These are phyloP conservation scores for Probosciger aterrimus DNA, from an alignment of 2,113 vertebrate species.

Conservation along the genomic window DNA sequence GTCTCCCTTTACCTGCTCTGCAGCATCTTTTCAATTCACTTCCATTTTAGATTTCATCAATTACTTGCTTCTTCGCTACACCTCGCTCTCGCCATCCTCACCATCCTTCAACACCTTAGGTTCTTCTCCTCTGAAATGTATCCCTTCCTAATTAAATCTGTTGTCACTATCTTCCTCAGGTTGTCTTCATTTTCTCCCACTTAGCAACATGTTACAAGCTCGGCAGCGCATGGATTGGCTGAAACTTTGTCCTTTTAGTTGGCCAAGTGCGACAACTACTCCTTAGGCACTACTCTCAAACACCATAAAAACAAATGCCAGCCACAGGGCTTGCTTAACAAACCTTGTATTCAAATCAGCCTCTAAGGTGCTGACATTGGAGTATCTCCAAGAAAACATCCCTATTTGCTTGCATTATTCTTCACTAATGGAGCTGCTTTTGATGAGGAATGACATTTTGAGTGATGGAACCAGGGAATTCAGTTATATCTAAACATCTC, in stretches of 20 bases:
- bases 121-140: not conserved
- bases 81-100: not conserved
- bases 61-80: not conserved
- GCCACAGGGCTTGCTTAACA: not conserved
- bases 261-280: not conserved
- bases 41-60: not conserved
- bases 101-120: not conserved
- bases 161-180: not conserved
- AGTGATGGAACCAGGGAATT: not conserved
- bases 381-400: not conserved
- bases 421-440: not conserved
- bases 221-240: rapidly evolving
- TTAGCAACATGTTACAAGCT: not conserved
- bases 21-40: not conserved
- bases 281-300: not conserved
- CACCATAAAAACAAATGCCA: not conserved
- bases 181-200: not conserved
- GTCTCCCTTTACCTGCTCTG: not conserved
- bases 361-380: not conserved
- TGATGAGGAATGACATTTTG: not conserved
- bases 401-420: not conserved
- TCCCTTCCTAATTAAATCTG: not conserved
- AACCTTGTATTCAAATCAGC: not conserved
- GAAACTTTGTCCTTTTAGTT: not conserved
- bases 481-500: not conserved